Conservation (phyloP, 2,888 invertebrate genomes). For the Eupithecia abbreviata region DNA sequence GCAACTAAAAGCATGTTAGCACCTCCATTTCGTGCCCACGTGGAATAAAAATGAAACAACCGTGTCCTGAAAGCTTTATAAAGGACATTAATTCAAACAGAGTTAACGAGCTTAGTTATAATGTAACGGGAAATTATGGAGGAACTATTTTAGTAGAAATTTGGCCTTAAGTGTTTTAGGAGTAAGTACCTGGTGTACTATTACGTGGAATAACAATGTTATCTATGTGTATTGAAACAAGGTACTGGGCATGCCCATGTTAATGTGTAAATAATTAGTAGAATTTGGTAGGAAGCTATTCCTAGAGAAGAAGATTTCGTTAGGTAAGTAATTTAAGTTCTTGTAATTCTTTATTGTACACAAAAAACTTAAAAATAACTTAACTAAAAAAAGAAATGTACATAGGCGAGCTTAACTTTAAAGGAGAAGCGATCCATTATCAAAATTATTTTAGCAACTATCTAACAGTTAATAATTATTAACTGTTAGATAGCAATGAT, state of each 20-base stretch:
- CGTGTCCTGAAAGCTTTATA: slow-evolving; percentile 51
- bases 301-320: background rate
- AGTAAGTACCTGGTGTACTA: slow-evolving; percentile 20
- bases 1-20: slow-evolving; percentile 16
- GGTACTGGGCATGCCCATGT: background rate
- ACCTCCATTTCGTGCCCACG: slow-evolving; percentile 37
- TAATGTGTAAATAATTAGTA: background rate
- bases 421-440: no score
- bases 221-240: background rate
- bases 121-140: slow-evolving; percentile 47
- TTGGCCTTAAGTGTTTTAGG: slow-evolving; percentile 27
- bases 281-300: background rate
- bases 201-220: slow-evolving; percentile 13
- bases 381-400: no score
- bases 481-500: background rate
- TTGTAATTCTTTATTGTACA: no score
- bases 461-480: no score
- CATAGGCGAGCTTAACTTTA: no score
- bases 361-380: no score
- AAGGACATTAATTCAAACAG: slow-evolving; percentile 49
- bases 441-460: no score
- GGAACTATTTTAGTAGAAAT: slow-evolving; percentile 34
- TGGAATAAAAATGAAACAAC: slow-evolving; percentile 55
- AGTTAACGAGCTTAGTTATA: slow-evolving; percentile 52
- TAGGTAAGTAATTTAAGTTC: background rate